phyloP scores from a whole-genome alignment of 2,888 invertebrate genomes.

The Tuberolachnus salignus region DNA sequence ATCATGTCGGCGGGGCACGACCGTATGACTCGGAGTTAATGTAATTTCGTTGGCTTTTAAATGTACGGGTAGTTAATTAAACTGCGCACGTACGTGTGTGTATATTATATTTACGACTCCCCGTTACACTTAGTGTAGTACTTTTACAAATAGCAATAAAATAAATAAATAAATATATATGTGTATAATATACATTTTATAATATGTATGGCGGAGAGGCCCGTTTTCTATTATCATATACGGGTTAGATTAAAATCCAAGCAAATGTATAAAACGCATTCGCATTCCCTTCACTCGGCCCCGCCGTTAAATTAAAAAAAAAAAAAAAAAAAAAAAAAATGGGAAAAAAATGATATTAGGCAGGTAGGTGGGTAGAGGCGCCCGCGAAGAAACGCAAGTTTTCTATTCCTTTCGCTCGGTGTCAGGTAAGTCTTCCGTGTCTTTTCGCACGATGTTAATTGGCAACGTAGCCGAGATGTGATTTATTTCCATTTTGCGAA shows the following conservation, averaged over 20 bases:
- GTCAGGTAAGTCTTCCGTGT: constrained; percentile 44
- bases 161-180: too few relatives aligned
- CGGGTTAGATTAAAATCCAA: constrained; percentile 25
- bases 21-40: too few relatives aligned
- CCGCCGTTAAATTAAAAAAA: constrained; percentile 43
- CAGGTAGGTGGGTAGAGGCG: not conserved
- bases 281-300: constrained; percentile 41
- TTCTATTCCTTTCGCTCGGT: constrained; percentile 40
- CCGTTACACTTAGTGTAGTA: too few relatives aligned
- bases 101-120: too few relatives aligned
- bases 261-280: constrained; percentile 28
- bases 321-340: constrained; percentile 31
- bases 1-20: too few relatives aligned
- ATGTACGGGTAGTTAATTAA: too few relatives aligned
- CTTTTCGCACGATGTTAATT: constrained; percentile 47
- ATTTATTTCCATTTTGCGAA: not conserved
- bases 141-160: too few relatives aligned
- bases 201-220: not conserved
- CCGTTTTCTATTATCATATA: constrained; percentile 20
- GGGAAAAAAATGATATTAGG: constrained; percentile 11
- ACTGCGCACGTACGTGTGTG: too few relatives aligned
- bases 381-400: constrained; percentile 32
- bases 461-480: constrained; percentile 16
- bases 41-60: too few relatives aligned
- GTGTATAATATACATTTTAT: too few relatives aligned